These are phyloP conservation scores for Cydia fagiglandana DNA, from an alignment of 1,140 invertebrate genomes.

Conservation along the genomic window DNA sequence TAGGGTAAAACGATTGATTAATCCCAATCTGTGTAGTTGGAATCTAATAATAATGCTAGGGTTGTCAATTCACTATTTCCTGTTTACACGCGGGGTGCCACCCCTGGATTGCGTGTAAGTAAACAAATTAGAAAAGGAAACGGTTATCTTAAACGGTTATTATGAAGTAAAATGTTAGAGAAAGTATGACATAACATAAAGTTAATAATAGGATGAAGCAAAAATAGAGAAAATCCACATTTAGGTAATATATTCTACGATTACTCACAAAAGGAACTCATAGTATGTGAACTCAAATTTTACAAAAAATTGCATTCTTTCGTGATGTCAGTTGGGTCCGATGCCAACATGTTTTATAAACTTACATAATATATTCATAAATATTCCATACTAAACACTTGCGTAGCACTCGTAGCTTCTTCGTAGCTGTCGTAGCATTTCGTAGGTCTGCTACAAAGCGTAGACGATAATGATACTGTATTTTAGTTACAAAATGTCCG, in stretches of 20 bases:
- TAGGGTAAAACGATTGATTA: slow-evolving; percentile 45
- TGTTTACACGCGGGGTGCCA: slow-evolving; percentile 52
- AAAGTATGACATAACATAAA: background rate
- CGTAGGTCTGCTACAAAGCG: slow-evolving; percentile 7
- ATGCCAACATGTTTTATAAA: no score
- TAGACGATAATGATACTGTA: background rate
- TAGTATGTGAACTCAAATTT: no score
- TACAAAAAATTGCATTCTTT: no score
- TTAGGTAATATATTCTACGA: no score
- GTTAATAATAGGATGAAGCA: background rate
- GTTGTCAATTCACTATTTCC: slow-evolving; percentile 73
- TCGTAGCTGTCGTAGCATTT: slow-evolving; percentile 5
- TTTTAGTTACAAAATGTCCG: no score
- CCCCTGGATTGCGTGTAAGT: slow-evolving; percentile 34
- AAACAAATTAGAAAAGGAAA: slow-evolving; percentile 30
- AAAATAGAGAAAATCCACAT: background rate
- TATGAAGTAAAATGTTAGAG: slow-evolving; percentile 4
- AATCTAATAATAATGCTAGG: slow-evolving; percentile 51
- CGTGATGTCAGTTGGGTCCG: no score
- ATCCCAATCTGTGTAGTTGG: slow-evolving; percentile 42
- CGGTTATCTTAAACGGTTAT: slow-evolving; percentile 14
- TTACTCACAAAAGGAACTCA: no score
- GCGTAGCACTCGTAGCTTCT: slow-evolving; percentile 1
- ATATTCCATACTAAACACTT: background rate
- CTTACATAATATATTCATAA: no score